Evolutionary conservation across 2,797 vertebrate species (phyloP), one percentile per base, ranked within the genome.

Genomic region (Babyrousa celebensis): DNA sequence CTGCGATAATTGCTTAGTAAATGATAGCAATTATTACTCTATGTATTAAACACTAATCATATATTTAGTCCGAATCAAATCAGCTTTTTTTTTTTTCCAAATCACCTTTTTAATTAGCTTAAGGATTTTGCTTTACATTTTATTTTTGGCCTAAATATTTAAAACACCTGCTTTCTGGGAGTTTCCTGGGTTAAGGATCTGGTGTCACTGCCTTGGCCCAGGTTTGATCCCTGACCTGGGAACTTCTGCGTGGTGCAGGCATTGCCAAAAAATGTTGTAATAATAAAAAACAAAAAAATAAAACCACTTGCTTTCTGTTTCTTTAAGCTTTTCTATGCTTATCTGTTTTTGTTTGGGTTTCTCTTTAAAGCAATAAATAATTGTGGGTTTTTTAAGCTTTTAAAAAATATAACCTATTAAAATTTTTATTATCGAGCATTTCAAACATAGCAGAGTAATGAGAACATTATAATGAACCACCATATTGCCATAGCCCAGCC

Each of bases 101-200:
- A 48, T 48, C 43, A 48, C 43, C 43, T 36, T 36, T 36, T 36
- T 36, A 67, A 89, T 93, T 27, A 36, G 52, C 14, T 82, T 93
- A 94, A 63, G 21, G 17, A 91, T 96, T 97, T 94, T 89, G 65
- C 77, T 63, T 95, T 85, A 90, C 11, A 77, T 84, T 95, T 97
- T 83, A 88, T 67, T 96, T 96, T 93, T 83, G 52, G 43, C 48
- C 65, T 89, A 82, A 85, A 85, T 94, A 62, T 93, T 90, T 75
- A 29, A 94, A 95, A 92, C 32, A 67, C 54, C 78, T 94, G 16
- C 67, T 89, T 92, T 86, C 72, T 48, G 43, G 43, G 43, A 48
- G 43, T 48, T 48, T 48, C 43, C 43, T 48, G 43, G 43, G 43
- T 48, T 48, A 48, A 48, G 43, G 43, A 48, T 48, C 43, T 48